Percentiles rank a stretch among this genome's conserved stretches.
phyloP scores from a whole-genome alignment of 2,113 vertebrate genomes.

The Sardina pilchardus region DNA sequence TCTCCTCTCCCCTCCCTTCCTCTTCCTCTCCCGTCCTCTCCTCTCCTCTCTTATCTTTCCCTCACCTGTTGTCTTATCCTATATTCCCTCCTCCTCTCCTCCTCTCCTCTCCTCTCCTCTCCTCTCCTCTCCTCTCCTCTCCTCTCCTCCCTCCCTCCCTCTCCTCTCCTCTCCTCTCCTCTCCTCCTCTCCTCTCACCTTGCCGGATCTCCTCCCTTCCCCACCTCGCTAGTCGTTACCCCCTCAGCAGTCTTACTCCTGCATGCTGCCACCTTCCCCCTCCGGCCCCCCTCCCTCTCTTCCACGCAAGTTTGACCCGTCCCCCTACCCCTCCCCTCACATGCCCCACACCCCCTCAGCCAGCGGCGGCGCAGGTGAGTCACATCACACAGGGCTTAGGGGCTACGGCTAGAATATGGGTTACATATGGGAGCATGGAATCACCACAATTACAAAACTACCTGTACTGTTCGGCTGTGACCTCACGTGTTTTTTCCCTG shows the following conservation, averaged over 20 bases:
- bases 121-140: conserved; percentile 56
- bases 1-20: conserved; percentile 20
- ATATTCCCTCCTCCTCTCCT: no score
- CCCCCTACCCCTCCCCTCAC: conserved; percentile 46
- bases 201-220: background rate
- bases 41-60: background rate
- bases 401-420: background rate
- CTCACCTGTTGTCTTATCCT: no score
- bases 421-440: background rate
- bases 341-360: conserved; percentile 47
- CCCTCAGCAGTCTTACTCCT: conserved; percentile 53
- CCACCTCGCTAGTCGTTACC: conserved; percentile 41
- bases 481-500: background rate
- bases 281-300: conserved; percentile 40
- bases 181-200: background rate
- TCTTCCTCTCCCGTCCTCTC: background rate
- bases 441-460: background rate
- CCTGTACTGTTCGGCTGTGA: background rate
- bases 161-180: background rate
- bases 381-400: background rate
- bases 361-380: conserved; percentile 50
- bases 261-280: conserved; percentile 50
- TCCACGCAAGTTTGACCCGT: conserved; percentile 49
- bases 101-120: background rate
- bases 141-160: background rate